phyloP scores from a whole-genome alignment of 1,140 invertebrate species.

The Musca domestica region DNA sequence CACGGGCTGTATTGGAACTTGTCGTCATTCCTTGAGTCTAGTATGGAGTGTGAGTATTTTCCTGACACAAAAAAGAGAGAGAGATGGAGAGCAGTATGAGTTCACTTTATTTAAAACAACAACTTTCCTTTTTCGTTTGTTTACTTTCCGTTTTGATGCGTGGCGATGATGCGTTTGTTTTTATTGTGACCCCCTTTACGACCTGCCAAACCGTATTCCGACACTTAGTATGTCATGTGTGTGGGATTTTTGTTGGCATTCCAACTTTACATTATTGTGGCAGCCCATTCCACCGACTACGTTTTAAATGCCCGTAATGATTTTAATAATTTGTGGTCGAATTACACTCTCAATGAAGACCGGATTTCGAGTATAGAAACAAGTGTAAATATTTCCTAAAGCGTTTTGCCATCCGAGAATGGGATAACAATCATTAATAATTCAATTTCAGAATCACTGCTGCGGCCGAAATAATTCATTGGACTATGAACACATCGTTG shows the following conservation, averaged over 20 bases:
- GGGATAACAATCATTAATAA: not conserved
- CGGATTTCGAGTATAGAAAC: constrained; percentile 38
- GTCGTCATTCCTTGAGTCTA: constrained; percentile 40
- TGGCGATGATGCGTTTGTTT: not conserved
- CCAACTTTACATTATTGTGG: constrained; percentile 45
- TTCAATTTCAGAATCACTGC: constrained; percentile 38
- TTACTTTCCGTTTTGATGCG: not conserved
- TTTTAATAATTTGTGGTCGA: constrained; percentile 38
- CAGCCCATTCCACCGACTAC: constrained; percentile 44
- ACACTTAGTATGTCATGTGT: constrained; percentile 41
- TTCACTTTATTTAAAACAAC: not conserved
- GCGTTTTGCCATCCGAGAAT: not conserved
- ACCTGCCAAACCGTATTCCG: too few relatives aligned
- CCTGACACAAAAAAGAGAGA: too few relatives aligned
- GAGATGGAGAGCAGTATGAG: too few relatives aligned
- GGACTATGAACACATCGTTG: constrained; percentile 39
- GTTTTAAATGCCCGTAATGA: constrained; percentile 40
- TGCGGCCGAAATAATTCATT: constrained; percentile 37
- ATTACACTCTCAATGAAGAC: constrained; percentile 32
- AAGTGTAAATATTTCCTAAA: constrained; percentile 29
- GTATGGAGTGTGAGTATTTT: constrained; percentile 45
- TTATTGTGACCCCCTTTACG: too few relatives aligned
- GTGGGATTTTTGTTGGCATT: constrained; percentile 43
- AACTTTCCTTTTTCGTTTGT: not conserved
- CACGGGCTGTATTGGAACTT: constrained; percentile 43